phyloP scores from a whole-genome alignment of 2,888 invertebrate species.

The Meiosimyza platycephala region DNA sequence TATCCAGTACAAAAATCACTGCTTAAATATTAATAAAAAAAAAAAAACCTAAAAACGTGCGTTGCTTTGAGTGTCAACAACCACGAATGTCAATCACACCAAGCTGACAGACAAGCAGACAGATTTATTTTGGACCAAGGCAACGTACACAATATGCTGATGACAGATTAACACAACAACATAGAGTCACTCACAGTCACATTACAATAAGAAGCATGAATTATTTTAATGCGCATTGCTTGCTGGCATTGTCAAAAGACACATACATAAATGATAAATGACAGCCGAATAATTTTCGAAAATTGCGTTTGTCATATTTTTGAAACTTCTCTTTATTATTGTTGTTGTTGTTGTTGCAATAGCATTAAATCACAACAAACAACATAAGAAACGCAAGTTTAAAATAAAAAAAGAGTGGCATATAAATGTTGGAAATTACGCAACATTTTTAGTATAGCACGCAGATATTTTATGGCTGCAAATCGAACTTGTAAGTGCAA shows the following conservation, averaged over 20 bases:
- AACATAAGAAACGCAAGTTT: too few species aligned
- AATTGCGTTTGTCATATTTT: conserved; percentile 24
- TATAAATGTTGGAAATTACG: too few species aligned
- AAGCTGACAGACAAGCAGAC: neutral
- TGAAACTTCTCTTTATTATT: conserved; percentile 13
- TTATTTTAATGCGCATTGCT: conserved; percentile 7
- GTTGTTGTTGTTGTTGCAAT: neutral
- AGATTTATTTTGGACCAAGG: conserved; percentile 5
- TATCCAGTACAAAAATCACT: neutral
- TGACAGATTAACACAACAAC: neutral
- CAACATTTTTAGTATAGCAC: too few species aligned
- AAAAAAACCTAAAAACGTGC: neutral
- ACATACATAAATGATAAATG: conserved; percentile 29
- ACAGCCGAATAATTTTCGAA: conserved; percentile 29
- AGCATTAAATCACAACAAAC: too few species aligned
- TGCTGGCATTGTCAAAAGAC: conserved; percentile 8
- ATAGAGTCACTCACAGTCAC: neutral
- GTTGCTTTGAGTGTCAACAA: conserved; percentile 23
- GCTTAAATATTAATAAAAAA: neutral
- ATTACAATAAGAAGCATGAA: conserved; percentile 8
- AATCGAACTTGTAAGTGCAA: too few species aligned
- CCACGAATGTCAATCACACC: conserved; percentile 28
- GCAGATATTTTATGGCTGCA: too few species aligned
- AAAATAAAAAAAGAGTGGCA: too few species aligned
- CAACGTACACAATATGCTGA: neutral